Evolutionary conservation across 2,888 invertebrate genomes (phyloP).

Genomic region (Acanthoscelides obtectus): DNA sequence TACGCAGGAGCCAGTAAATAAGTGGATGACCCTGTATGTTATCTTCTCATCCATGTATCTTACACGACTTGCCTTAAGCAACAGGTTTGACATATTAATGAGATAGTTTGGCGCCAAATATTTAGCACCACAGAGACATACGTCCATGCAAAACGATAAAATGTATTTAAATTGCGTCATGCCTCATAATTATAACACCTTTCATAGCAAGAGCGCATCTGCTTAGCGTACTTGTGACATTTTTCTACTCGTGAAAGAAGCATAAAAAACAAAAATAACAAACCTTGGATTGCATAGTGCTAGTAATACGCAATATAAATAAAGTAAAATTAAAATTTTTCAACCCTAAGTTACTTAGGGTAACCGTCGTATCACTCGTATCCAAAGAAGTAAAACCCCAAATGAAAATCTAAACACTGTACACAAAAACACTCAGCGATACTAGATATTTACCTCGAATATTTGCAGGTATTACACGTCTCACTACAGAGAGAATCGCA

Average conservation of each 20-base stretch:
- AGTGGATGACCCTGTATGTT: constrained; percentile 16
- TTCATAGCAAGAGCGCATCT: not conserved
- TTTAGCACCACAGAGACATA: not conserved
- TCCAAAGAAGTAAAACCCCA: not conserved
- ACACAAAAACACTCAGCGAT: not conserved
- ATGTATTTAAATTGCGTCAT: not conserved
- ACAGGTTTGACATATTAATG: constrained; percentile 11
- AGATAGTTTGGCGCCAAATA: constrained; percentile 16
- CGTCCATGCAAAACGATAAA: not conserved
- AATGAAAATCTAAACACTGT: not conserved
- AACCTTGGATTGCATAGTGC: not conserved
- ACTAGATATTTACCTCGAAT: constrained; percentile 43
- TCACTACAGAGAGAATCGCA: constrained; percentile 43
- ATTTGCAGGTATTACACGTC: constrained; percentile 45
- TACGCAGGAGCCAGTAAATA: not conserved
- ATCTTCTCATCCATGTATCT: constrained; percentile 14
- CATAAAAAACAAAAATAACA: not conserved
- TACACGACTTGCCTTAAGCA: constrained; percentile 1
- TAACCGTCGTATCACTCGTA: not conserved
- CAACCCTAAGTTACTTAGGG: no score
- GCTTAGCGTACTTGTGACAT: not conserved
- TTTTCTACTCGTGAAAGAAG: not conserved
- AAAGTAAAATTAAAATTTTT: not conserved
- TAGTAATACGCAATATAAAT: not conserved
- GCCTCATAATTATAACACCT: not conserved